Percentiles rank a stretch among this genome's conserved stretches.
Conservation (phyloP, 2,113 vertebrate genomes). For the Xiphophorus hellerii region DNA sequence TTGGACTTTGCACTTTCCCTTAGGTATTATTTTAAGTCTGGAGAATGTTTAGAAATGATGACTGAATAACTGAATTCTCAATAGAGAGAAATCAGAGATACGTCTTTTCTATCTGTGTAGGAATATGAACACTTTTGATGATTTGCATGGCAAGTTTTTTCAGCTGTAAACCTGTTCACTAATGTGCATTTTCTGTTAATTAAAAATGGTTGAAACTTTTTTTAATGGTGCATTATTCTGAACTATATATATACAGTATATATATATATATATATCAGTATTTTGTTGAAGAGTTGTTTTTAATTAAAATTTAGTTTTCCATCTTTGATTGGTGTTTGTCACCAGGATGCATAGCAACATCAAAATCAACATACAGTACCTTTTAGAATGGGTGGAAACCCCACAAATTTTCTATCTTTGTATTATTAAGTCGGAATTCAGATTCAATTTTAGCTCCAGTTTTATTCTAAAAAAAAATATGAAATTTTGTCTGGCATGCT, state of each 20-base stretch:
- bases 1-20: constrained; percentile 36
- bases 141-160: background rate
- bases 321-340: background rate
- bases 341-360: background rate
- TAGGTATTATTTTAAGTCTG: constrained; percentile 46
- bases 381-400: too few species aligned
- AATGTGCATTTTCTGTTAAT: background rate
- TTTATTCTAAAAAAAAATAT: too few species aligned
- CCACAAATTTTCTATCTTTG: too few species aligned
- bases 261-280: background rate
- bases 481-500: too few species aligned
- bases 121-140: background rate
- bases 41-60: constrained; percentile 32
- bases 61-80: constrained; percentile 13
- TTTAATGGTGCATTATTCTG: too few species aligned
- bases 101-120: constrained; percentile 12
- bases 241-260: background rate
- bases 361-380: background rate
- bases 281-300: background rate
- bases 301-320: background rate
- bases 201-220: background rate
- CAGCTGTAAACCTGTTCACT: background rate
- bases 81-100: constrained; percentile 14
- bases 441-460: too few species aligned
- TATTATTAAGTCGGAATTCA: too few species aligned